These are phyloP conservation scores for Bostrychus sinensis DNA, from an alignment of 2,113 vertebrate species.

Conservation along the genomic window DNA sequence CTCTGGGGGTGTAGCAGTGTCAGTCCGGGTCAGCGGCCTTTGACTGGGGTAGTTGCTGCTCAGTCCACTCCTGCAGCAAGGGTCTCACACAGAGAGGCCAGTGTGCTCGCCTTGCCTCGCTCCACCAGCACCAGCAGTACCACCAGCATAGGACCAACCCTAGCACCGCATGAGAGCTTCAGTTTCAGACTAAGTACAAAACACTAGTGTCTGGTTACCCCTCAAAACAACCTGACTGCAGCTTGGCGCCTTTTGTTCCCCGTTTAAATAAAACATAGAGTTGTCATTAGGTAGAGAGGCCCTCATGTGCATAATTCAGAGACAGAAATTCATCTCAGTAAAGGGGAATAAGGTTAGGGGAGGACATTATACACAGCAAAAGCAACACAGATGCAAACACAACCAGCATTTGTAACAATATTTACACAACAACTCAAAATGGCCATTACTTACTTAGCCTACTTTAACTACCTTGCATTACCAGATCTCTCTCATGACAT, in stretches of 20 bases:
- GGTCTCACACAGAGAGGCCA: constrained; percentile 47
- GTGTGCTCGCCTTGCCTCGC: constrained; percentile 54
- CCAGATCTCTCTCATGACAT: not conserved
- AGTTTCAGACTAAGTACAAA: constrained; percentile 75
- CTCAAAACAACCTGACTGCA: constrained; percentile 40
- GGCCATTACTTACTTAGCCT: no score
- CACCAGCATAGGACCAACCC: constrained; percentile 33
- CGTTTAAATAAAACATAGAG: constrained; percentile 78
- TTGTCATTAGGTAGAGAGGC: constrained; percentile 65
- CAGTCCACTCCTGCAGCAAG: constrained; percentile 13
- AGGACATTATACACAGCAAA: not conserved
- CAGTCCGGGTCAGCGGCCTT: constrained; percentile 11
- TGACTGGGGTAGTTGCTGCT: not conserved
- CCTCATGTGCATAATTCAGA: constrained; percentile 72
- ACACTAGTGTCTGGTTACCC: constrained; percentile 76
- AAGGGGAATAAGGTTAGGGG: constrained; percentile 15
- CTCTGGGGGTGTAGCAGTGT: constrained; percentile 22
- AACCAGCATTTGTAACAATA: not conserved
- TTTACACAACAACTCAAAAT: not conserved
- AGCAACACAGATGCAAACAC: not conserved
- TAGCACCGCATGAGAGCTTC: constrained; percentile 60
- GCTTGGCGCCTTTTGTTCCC: constrained; percentile 61
- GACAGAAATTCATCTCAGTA: constrained; percentile 45
- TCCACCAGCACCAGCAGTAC: constrained; percentile 12
- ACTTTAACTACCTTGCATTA: not conserved